A percentile compares a stretch with the other conserved stretches of the same genome.
phyloP scores from a whole-genome alignment of 1,140 invertebrate species.

The Neoseiulus cucumeris region DNA sequence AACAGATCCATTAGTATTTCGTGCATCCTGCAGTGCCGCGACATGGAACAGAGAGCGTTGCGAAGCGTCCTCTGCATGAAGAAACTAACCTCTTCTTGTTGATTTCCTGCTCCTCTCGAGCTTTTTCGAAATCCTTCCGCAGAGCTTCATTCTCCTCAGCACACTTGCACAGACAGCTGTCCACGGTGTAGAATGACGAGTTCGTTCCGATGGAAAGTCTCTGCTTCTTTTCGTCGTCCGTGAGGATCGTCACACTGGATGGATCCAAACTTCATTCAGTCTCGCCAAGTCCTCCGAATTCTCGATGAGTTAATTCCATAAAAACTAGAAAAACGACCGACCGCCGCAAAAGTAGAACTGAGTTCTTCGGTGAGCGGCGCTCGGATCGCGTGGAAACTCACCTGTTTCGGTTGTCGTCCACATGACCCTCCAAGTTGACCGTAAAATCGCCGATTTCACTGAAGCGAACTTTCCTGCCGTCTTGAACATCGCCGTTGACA shows the following conservation, averaged over 20 bases:
- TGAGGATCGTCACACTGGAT: background rate
- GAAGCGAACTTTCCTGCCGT: background rate
- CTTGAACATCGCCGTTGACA: background rate
- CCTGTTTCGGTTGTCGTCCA: background rate
- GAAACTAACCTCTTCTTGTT: background rate
- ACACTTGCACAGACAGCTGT: background rate
- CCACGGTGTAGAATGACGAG: background rate
- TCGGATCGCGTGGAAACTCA: background rate
- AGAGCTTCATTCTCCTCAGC: background rate
- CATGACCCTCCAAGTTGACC: background rate
- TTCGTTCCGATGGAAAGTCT: background rate
- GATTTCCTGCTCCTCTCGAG: background rate
- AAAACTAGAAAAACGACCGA: too few relatives aligned
- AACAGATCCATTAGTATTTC: background rate
- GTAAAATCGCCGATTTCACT: background rate
- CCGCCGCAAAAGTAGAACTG: too few relatives aligned
- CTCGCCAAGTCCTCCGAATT: too few relatives aligned
- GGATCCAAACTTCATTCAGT: background rate
- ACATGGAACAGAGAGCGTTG: too few relatives aligned
- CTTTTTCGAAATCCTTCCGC: background rate
- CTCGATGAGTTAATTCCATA: too few relatives aligned
- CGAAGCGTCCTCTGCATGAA: too few relatives aligned
- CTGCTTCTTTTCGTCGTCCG: slow-evolving; percentile 7
- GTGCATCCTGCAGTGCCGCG: too few relatives aligned
- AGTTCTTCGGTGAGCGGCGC: too few relatives aligned